A percentile compares a stretch with the other conserved stretches of the same genome.
These are phyloP conservation scores for Drosophila littoralis DNA, from an alignment of 1,140 invertebrate genomes.

Conservation along the genomic window DNA sequence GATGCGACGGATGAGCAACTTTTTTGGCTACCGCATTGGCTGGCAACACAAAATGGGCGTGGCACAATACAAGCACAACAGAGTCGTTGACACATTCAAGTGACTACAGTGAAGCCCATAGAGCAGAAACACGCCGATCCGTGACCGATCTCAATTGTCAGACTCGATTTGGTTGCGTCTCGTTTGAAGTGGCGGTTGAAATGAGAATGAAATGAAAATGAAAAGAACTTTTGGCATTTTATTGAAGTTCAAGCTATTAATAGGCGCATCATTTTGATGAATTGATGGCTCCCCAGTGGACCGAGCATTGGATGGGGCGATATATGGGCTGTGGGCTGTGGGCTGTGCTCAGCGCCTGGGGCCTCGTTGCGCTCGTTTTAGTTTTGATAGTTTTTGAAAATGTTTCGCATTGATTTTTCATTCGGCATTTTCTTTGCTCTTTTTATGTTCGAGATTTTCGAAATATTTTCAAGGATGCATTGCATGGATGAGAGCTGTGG, in stretches of 20 bases:
- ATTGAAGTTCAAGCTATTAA: conserved; percentile 77
- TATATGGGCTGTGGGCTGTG: not conserved
- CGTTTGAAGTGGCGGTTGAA: conserved; percentile 61
- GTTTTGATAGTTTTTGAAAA: conserved; percentile 73
- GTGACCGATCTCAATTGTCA: conserved; percentile 44
- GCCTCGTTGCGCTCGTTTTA: conserved; percentile 51
- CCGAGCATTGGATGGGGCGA: conserved; percentile 12
- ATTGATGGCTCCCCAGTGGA: conserved; percentile 78
- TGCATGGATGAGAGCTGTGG: conserved; percentile 1
- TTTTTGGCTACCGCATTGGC: conserved; percentile 69
- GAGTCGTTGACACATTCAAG: conserved; percentile 67
- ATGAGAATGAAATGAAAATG: conserved; percentile 8
- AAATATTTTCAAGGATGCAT: conserved; percentile 79
- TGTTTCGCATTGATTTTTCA: conserved; percentile 67
- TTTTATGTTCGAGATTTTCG: conserved; percentile 30
- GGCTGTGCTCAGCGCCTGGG: conserved; percentile 14
- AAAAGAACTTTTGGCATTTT: conserved; percentile 71
- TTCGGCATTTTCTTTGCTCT: conserved; percentile 41
- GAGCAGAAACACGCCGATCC: conserved; percentile 16
- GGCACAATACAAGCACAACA: conserved; percentile 47
- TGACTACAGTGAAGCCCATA: not conserved
- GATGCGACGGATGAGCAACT: conserved; percentile 54
- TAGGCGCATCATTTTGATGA: conserved; percentile 72
- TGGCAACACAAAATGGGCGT: conserved; percentile 72
- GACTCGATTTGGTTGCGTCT: conserved; percentile 49